phyloP scores from a whole-genome alignment of 2,888 invertebrate genomes.

The Cephus pygmeus region DNA sequence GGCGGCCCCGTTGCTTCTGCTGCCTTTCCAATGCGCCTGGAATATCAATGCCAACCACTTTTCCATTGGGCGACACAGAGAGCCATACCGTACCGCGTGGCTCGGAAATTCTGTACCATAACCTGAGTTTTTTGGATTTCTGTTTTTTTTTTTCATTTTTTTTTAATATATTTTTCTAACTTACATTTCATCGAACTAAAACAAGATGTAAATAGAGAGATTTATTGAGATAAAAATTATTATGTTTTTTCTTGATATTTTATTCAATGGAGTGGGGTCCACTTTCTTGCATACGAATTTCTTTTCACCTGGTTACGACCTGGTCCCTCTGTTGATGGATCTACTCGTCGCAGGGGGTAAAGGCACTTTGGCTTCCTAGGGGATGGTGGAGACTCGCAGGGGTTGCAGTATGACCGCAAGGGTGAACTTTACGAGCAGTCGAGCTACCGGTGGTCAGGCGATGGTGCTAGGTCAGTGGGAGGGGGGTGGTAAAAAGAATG shows the following conservation, averaged over 20 bases:
- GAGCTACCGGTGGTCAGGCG: slow-evolving; percentile 22
- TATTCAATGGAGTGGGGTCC: not conserved
- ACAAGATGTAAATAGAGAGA: too few relatives aligned
- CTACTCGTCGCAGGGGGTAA: not conserved
- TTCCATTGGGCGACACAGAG: not conserved
- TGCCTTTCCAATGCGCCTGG: slow-evolving; percentile 52
- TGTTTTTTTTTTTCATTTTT: slow-evolving; percentile 9
- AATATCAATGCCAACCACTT: slow-evolving; percentile 57
- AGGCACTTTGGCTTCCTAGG: too few relatives aligned
- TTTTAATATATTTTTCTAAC: too few relatives aligned
- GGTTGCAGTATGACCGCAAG: slow-evolving; percentile 48
- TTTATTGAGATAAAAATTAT: too few relatives aligned
- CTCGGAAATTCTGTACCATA: not conserved
- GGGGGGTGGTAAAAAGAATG: slow-evolving; percentile 5
- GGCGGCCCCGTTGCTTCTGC: slow-evolving; percentile 53
- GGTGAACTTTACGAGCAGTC: slow-evolving; percentile 56
- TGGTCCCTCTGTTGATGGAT: too few relatives aligned
- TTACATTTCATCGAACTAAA: too few relatives aligned
- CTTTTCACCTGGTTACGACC: not conserved
- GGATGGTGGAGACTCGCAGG: slow-evolving; percentile 27
- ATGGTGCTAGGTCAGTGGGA: slow-evolving; percentile 24
- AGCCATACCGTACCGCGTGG: slow-evolving; percentile 5
- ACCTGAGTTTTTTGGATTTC: slow-evolving; percentile 4
- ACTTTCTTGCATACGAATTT: not conserved
- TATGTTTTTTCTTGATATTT: too few relatives aligned